Evolutionary conservation across 92 coral and sea anemone genomes (phyloP).

Genomic region (Paragorgia papillata): DNA sequence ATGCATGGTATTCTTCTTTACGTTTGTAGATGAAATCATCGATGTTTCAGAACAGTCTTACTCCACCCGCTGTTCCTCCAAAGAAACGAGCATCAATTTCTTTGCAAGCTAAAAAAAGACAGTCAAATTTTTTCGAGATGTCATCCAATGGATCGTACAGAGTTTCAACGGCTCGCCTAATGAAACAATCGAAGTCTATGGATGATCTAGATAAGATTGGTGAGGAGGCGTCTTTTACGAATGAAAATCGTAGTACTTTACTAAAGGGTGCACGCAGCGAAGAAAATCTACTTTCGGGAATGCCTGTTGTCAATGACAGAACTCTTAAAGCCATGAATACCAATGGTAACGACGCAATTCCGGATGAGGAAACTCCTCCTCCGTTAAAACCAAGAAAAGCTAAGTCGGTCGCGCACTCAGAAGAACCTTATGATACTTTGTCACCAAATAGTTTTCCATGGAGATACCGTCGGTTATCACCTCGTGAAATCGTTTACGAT

Average conservation of each 20-base stretch:
- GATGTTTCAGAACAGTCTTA: neutral
- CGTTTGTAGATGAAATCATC: neutral
- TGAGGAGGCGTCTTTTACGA: neutral
- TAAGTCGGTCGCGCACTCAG: too few species aligned
- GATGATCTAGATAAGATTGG: constrained; percentile 43
- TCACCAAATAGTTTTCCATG: neutral
- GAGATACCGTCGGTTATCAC: too few species aligned
- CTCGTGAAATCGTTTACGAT: neutral
- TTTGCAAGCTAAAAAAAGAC: constrained; percentile 11
- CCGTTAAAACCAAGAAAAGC: constrained; percentile 16
- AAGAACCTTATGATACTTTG: neutral
- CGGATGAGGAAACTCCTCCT: constrained; percentile 31
- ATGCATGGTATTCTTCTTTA: neutral
- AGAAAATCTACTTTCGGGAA: neutral
- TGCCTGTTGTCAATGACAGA: neutral
- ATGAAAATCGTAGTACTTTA: neutral
- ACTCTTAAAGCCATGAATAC: neutral
- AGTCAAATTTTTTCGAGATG: constrained; percentile 35
- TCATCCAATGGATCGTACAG: constrained; percentile 7
- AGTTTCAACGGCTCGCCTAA: neutral
- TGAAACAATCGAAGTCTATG: constrained; percentile 30
- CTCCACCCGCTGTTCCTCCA: constrained; percentile 12
- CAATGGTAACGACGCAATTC: too few species aligned
- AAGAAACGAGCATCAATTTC: constrained; percentile 27
- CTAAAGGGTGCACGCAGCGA: constrained; percentile 8